Percentiles rank a stretch among this genome's conserved stretches.
Conservation (phyloP, 2,888 invertebrate genomes). For the Copidosoma aretas region DNA sequence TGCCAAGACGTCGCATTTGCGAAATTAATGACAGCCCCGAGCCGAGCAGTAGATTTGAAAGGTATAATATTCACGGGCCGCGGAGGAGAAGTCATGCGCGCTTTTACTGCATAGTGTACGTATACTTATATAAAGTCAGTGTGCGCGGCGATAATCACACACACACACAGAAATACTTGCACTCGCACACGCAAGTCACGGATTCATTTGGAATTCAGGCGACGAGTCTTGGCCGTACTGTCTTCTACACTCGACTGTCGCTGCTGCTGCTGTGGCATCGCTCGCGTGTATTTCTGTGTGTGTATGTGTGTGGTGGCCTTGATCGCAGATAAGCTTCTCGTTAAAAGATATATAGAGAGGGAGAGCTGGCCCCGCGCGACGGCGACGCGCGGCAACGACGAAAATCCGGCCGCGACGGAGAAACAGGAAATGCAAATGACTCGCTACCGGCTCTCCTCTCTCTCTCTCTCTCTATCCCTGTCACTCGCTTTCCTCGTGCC, state of each 20-base stretch:
- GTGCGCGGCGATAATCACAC: too few species aligned
- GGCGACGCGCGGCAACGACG: not conserved
- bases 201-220: conserved; percentile 33
- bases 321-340: conserved; percentile 39
- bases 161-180: too few species aligned
- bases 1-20: too few species aligned
- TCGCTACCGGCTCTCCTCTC: conserved; percentile 7
- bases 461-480: conserved; percentile 5
- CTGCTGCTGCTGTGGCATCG: too few species aligned
- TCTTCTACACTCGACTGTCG: not conserved
- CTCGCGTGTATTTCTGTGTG: too few species aligned
- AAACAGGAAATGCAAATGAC: conserved; percentile 42
- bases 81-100: too few species aligned
- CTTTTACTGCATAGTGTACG: too few species aligned
- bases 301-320: conserved; percentile 21
- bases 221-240: conserved; percentile 11
- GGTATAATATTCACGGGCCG: too few species aligned
- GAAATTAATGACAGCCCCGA: too few species aligned
- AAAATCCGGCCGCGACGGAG: conserved; percentile 17
- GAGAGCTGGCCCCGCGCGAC: not conserved
- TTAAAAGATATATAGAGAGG: conserved; percentile 12
- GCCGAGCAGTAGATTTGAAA: too few species aligned
- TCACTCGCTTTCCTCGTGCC: conserved; percentile 25
- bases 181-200: not conserved
- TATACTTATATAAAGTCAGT: too few species aligned